Conservation (phyloP, 2,113 vertebrate genomes). For the Hemichromis elongatus region DNA sequence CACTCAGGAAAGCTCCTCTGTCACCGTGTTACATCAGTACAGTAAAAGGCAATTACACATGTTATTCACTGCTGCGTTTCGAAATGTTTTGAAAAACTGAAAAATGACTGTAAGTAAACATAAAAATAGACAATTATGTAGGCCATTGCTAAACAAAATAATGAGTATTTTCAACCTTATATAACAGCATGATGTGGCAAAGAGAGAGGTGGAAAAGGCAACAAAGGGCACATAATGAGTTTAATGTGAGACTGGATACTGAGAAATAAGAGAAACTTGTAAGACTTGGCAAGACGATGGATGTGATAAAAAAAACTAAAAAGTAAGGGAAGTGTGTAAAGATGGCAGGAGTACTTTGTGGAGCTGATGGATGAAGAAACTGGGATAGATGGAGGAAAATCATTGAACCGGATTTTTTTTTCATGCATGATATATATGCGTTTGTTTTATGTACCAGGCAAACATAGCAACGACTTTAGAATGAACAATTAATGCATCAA, state of each 20-base stretch:
- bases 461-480: neutral
- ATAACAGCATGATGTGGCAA: neutral
- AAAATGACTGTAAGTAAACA: neutral
- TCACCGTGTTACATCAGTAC: too few relatives aligned
- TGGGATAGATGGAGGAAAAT: neutral
- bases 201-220: neutral
- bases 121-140: neutral
- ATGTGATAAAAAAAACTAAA: neutral
- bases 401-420: neutral
- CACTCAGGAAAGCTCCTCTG: neutral
- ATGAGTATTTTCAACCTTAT: neutral
- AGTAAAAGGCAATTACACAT: too few relatives aligned
- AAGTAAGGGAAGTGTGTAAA: neutral
- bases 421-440: neutral
- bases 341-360: neutral
- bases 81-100: neutral
- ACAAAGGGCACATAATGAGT: neutral
- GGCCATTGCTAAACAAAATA: neutral
- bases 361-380: neutral
- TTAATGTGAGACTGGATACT: neutral
- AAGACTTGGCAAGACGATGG: neutral
- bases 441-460: neutral
- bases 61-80: too few relatives aligned
- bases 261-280: neutral
- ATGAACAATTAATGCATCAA: neutral